Percentiles rank a stretch among this genome's conserved stretches.
Evolutionary conservation across 2,113 vertebrate genomes (phyloP).

Genomic region (Probosciger aterrimus): DNA sequence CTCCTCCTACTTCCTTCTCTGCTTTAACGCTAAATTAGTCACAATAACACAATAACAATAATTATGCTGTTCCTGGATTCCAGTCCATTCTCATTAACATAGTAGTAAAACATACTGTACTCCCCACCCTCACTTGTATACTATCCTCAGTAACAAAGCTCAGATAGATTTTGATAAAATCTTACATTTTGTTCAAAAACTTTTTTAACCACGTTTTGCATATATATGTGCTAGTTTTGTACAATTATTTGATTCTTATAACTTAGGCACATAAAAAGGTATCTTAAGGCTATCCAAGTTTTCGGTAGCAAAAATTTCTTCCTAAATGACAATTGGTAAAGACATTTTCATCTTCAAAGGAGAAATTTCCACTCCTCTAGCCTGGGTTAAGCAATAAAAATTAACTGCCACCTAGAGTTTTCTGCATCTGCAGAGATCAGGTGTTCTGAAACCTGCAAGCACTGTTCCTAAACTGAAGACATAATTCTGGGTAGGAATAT

Average conservation of each 20-base stretch:
- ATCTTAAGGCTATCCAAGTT: background rate
- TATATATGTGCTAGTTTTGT: background rate
- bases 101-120: background rate
- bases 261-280: background rate
- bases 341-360: background rate
- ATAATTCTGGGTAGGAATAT: background rate
- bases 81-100: background rate
- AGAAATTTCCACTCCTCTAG: background rate
- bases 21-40: background rate
- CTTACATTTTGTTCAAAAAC: background rate
- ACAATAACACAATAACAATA: background rate
- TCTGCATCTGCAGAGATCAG: background rate
- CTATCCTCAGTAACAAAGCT: background rate
- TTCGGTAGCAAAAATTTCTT: background rate
- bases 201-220: background rate
- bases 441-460: background rate
- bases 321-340: background rate
- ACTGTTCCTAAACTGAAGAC: background rate
- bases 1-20: slow-evolving; percentile 26
- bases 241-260: background rate
- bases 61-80: background rate
- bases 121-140: background rate
- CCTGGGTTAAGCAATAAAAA: background rate
- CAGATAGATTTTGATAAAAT: background rate
- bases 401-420: background rate